Conservation (phyloP, 1,140 invertebrate genomes). For the Pantala flavescens region DNA sequence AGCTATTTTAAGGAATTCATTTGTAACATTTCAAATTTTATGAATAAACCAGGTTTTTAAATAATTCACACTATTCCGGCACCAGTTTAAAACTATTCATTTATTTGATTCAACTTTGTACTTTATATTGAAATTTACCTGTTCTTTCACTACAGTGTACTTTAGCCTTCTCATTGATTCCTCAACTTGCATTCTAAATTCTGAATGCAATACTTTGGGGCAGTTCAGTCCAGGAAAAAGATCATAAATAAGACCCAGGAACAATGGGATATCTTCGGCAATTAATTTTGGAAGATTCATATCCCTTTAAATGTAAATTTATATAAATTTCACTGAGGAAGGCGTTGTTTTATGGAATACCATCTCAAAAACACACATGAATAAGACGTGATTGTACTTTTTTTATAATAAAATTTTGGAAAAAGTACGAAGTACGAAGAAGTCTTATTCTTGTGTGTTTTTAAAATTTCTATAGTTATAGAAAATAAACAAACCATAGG, state of each 20-base stretch:
- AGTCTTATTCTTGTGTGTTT: not conserved
- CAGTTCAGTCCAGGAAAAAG: conserved; percentile 82
- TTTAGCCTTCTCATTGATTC: conserved; percentile 49
- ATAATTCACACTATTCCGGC: too few relatives aligned
- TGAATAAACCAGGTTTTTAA: too few relatives aligned
- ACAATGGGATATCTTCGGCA: conserved; percentile 79
- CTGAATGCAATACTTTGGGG: conserved; percentile 68
- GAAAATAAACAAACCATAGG: too few relatives aligned
- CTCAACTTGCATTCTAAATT: conserved; percentile 70
- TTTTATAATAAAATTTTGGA: conserved; percentile 10
- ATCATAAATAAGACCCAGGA: conserved; percentile 76
- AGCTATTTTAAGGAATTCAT: too few relatives aligned
- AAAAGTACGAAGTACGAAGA: not conserved
- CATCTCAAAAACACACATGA: too few relatives aligned
- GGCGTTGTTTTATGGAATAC: too few relatives aligned
- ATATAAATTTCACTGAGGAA: too few relatives aligned
- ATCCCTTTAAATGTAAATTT: conserved; percentile 42
- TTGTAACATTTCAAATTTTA: too few relatives aligned
- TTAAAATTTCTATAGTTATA: too few relatives aligned
- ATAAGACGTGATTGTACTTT: too few relatives aligned
- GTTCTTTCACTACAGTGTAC: conserved; percentile 63
- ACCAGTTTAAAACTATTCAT: too few relatives aligned
- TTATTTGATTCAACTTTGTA: too few relatives aligned
- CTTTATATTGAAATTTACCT: conserved; percentile 45
- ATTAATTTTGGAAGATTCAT: conserved; percentile 91